phyloP scores from a whole-genome alignment of 2,113 vertebrate species.

The Festucalex cinctus region DNA sequence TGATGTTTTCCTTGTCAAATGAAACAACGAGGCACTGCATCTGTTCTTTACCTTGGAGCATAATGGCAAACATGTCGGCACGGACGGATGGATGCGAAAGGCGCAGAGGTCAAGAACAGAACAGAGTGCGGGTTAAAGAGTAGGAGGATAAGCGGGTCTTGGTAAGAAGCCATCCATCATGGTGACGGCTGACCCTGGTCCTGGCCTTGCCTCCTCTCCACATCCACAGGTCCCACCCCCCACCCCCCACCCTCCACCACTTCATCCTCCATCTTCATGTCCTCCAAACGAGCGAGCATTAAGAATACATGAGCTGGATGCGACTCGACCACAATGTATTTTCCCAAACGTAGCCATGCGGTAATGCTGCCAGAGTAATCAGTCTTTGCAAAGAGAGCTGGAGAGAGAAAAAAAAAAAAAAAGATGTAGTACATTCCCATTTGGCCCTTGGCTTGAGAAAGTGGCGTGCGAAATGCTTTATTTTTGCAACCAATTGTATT shows the following conservation, averaged over 20 bases:
- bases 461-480: background rate
- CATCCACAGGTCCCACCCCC: conserved; percentile 22
- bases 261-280: background rate
- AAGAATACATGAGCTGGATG: conserved; percentile 28
- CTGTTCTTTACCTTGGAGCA: background rate
- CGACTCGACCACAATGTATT: conserved; percentile 24
- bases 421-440: conserved; percentile 27
- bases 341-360: conserved; percentile 32
- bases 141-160: conserved; percentile 41
- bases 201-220: conserved; percentile 59
- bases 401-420: conserved; percentile 11
- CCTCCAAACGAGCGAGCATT: conserved; percentile 12
- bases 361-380: conserved; percentile 34
- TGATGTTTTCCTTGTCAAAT: background rate
- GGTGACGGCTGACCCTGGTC: conserved; percentile 66
- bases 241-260: background rate
- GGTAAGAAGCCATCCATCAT: conserved; percentile 63
- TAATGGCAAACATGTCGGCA: background rate
- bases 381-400: conserved; percentile 20
- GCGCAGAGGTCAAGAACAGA: conserved; percentile 29
- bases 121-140: conserved; percentile 32
- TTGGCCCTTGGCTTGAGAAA: conserved; percentile 18
- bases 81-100: conserved; percentile 5
- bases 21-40: background rate
- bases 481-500: conserved; percentile 8